A percentile compares a stretch with the other conserved stretches of the same genome.
Evolutionary conservation across 2,797 vertebrate species (phyloP).

Genomic region (Pipistrellus nathusii): DNA sequence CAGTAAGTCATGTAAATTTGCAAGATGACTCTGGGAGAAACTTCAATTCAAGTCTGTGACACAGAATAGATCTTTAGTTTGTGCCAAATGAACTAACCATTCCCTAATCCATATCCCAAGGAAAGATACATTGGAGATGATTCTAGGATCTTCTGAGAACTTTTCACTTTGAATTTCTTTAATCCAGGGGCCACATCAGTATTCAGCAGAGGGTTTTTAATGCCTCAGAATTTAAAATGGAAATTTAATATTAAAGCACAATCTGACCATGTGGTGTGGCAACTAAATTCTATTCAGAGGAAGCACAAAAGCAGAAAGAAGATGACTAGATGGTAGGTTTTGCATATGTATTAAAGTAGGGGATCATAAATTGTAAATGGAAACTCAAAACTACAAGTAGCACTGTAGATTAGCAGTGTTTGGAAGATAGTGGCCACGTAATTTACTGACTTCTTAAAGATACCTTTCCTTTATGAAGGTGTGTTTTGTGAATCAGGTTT

Average conservation of each 20-base stretch:
- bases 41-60: background rate
- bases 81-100: background rate
- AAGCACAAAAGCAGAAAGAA: background rate
- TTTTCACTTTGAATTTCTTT: background rate
- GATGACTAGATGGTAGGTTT: background rate
- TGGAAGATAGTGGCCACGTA: background rate
- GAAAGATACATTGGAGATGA: background rate
- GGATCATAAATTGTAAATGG: background rate
- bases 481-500: constrained; percentile 23
- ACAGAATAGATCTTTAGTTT: constrained; percentile 12
- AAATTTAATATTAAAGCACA: constrained; percentile 35
- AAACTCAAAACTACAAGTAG: constrained; percentile 20
- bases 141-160: constrained; percentile 41
- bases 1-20: constrained; percentile 17
- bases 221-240: background rate
- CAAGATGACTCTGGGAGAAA: background rate
- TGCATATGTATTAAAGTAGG: background rate
- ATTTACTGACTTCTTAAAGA: background rate
- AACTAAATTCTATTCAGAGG: background rate
- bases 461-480: background rate
- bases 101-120: background rate
- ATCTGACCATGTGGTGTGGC: background rate
- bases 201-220: background rate
- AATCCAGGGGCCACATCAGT: background rate
- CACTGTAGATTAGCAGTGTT: background rate